A percentile compares a stretch with the other conserved stretches of the same genome.
Conservation (phyloP, 2,797 vertebrate genomes). For the Petrocephalus sullivani region DNA sequence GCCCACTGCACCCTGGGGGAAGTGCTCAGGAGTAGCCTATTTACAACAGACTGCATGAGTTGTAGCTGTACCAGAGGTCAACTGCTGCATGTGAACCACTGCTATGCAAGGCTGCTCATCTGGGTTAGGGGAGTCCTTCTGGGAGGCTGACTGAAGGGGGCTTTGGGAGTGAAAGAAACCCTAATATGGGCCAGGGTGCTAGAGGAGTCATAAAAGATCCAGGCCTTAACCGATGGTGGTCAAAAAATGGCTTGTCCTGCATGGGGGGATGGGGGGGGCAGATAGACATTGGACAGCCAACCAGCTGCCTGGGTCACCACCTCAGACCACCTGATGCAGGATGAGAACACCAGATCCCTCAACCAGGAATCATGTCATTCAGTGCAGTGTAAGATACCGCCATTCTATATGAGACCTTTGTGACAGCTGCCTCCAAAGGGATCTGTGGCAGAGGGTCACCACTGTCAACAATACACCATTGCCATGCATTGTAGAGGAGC, state of each 20-base stretch:
- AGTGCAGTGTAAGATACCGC: not conserved
- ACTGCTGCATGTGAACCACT: not conserved
- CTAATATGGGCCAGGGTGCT: constrained; percentile 15
- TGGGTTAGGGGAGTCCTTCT: not conserved
- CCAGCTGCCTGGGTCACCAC: not conserved
- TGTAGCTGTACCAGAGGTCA: constrained; percentile 62
- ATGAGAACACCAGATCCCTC: not conserved
- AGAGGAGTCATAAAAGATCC: not conserved
- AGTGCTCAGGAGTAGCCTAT: constrained; percentile 78
- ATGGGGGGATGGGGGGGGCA: not conserved
- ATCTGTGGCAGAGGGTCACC: not conserved
- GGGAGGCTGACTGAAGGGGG: not conserved
- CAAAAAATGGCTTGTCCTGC: not conserved
- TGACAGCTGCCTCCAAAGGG: constrained; percentile 48
- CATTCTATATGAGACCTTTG: constrained; percentile 26
- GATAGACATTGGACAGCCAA: not conserved
- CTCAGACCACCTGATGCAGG: not conserved
- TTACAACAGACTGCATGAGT: constrained; percentile 80
- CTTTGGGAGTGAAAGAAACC: constrained; percentile 28
- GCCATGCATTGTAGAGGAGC: not conserved
- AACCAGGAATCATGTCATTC: not conserved
- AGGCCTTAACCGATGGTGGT: not conserved
- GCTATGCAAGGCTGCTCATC: not conserved
- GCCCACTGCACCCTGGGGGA: constrained; percentile 56
- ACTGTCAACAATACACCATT: not conserved